These are phyloP conservation scores for Malurus alboscapulatus DNA, from an alignment of 2,113 vertebrate species.

Conservation along the genomic window DNA sequence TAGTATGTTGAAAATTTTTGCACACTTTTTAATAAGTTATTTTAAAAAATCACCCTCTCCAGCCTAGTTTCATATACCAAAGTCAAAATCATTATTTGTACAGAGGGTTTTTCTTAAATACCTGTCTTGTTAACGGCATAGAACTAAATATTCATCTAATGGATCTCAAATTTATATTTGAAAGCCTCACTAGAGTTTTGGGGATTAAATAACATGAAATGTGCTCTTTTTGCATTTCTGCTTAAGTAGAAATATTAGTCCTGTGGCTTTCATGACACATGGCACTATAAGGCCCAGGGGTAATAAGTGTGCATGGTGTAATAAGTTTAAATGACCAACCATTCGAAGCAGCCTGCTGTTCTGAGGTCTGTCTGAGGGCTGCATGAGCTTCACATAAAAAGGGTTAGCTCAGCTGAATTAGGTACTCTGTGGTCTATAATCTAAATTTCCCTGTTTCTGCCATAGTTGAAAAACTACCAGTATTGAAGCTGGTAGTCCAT, in stretches of 20 bases:
- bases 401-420: not conserved
- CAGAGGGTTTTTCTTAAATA: not conserved
- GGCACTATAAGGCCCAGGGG: not conserved
- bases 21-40: not conserved
- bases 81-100: not conserved
- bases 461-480: not conserved
- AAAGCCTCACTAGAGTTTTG: not conserved
- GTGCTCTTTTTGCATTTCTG: not conserved
- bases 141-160: not conserved
- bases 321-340: not conserved
- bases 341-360: not conserved
- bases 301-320: not conserved
- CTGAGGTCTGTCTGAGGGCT: not conserved
- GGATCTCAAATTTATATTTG: not conserved
- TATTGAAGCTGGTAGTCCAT: not conserved
- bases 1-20: not conserved
- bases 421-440: not conserved
- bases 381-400: not conserved
- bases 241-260: not conserved
- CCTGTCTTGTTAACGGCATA: not conserved
- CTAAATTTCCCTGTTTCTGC: not conserved
- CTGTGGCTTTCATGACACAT: not conserved
- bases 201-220: not conserved
- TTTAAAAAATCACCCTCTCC: not conserved
- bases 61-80: not conserved